Base-by-base conservation (phyloP, 2,888 invertebrate genomes). In the Pediacus dermestoides region DNA sequence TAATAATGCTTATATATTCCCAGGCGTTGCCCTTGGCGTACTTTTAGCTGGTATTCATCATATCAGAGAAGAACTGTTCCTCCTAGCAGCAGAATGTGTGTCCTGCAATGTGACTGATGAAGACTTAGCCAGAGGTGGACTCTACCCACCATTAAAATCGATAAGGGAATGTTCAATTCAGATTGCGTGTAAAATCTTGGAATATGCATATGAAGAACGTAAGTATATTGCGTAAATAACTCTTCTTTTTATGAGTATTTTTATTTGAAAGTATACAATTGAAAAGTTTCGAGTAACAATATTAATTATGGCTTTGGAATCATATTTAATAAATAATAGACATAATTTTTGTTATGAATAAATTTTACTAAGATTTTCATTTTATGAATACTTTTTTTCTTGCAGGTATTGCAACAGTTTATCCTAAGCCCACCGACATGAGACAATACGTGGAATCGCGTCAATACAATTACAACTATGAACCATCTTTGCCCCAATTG, bases 1-100 rank as follows among this genome's bases (percentile, higher is more conserved):
- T 42, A 96, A 95, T 71, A 96, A 96, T 70, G 89, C 95, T 0
- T 96, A 96, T 70, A 94, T 96, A 60, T 95, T 93, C 75, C 97
- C 97, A 0, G 99, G 97, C 3, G 75, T 95, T 36, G 95, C 94
- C 6, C 78, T 99, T 11, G 99, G 95, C 4, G 88, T 93, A 4
- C 88, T 97, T 51, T 82, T 85, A 9, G 90, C 93, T 16, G 88
- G 91, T 37, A 87, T 93, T 3, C 88, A 92, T 64, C 93, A 94
- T 61, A 92, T 99, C 61, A 84, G 85, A 3, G 95, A 99, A 63
- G 85, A 87, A 46, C 79, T 96, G 70, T 99, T 99, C 79, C 75
- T 99, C 31, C 82, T 89, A 35, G 91, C 99, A 8, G 94, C 97
- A n/a, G 82, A 88, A 74, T 81, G 83, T 30, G 74, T 93, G 36